Evolutionary conservation across 2,888 invertebrate species (phyloP), one percentile per base, ranked within the genome.

Genomic region (Epirrita christyi): DNA sequence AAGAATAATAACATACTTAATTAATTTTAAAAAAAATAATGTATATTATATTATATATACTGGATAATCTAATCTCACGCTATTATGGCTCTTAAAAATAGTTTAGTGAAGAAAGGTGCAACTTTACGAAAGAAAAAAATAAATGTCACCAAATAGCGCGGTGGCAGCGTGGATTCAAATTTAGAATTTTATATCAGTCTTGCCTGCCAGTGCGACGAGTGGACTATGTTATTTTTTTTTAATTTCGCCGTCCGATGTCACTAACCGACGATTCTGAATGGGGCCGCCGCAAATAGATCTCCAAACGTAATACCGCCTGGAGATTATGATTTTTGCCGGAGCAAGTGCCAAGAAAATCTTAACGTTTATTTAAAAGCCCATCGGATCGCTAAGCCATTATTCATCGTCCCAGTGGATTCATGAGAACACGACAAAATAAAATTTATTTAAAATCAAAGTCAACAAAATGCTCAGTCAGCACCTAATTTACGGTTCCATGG

Each of bases 181-280:
- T 81, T 90, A 89, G 90, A 90, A 86, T 83, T 89, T 88, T 88
- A 89, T 88, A 89, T 83, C 81, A 85, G 85, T 78, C 83, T 67
- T 68, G 57, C 69, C 52, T 55, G 32, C 41, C 38, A 48, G 48
- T 54, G 59, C 63, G 65, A 63, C 72, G 66, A 67, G 71, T 70
- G 67, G 72, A 76, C 68, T 72, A 28, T 66, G 64, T 68, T 80
- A 78, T 80, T 78, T 85, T n/a, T n/a, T 82, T 86, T 85, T 78
- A 69, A 78, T 82, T 86, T 81, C 66, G 74, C 73, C 73, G 76
- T 69, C 70, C 76, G 83, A 83, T 86, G 88, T 85, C 87, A 85
- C 84, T 83, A 84, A 81, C 84, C 83, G 75, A 73, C 71, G 70
- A 73, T 68, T 78, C 76, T 88, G 85, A 88, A 87, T 86, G 85